Evolutionary conservation across 2,113 vertebrate species (phyloP).

Genomic region (Charadrius vociferus): DNA sequence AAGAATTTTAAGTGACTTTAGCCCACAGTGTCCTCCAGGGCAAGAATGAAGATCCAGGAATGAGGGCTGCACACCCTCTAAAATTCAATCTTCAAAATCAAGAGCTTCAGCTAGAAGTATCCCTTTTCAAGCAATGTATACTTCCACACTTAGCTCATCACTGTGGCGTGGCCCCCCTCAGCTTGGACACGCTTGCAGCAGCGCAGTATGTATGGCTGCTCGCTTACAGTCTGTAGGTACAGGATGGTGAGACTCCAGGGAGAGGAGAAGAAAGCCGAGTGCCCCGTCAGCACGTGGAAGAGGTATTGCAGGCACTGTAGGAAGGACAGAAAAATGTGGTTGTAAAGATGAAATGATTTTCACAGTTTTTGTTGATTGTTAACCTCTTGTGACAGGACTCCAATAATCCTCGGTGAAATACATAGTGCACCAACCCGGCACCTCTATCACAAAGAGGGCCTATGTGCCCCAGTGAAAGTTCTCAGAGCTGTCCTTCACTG

Average conservation of each 20-base stretch:
- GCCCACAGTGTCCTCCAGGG: background rate
- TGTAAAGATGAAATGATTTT: background rate
- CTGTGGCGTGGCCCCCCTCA: rapidly evolving
- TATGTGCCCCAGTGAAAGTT: background rate
- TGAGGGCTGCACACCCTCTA: background rate
- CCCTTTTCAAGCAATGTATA: background rate
- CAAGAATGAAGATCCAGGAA: background rate
- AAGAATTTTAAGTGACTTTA: background rate
- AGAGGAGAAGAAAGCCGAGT: background rate
- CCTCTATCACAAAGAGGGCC: background rate
- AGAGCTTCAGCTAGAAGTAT: background rate
- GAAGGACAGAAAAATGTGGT: background rate
- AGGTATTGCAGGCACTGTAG: background rate
- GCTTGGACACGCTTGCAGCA: background rate
- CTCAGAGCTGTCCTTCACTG: background rate
- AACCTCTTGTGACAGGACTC: background rate
- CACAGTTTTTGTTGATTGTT: background rate
- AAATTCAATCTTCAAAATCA: background rate
- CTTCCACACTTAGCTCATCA: background rate
- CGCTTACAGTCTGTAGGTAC: background rate
- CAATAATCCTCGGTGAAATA: background rate
- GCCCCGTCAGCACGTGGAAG: background rate
- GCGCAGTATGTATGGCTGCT: background rate
- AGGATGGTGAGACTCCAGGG: background rate
- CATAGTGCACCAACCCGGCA: background rate